Evolutionary conservation across 2,113 vertebrate genomes (phyloP).

Genomic region (Myiopsitta monachus): DNA sequence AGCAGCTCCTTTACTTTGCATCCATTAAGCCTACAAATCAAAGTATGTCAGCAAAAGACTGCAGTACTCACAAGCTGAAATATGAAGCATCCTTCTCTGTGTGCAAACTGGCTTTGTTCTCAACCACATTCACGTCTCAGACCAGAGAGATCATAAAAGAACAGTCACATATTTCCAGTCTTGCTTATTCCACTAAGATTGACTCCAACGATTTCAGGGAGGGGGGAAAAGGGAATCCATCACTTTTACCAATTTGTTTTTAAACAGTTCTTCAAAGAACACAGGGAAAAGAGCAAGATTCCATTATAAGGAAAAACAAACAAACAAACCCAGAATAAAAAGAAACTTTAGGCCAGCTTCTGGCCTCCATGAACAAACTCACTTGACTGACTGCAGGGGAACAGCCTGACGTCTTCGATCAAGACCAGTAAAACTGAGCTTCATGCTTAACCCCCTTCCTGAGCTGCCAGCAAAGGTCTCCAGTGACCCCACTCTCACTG

Average conservation of each 20-base stretch:
- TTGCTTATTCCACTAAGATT: background rate
- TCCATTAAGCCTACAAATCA: background rate
- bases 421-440: background rate
- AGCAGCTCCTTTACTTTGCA: background rate
- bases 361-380: background rate
- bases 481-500: background rate
- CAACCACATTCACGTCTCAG: background rate
- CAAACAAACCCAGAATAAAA: slow-evolving; percentile 7
- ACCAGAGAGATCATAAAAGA: background rate
- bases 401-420: background rate
- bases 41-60: background rate
- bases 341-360: background rate
- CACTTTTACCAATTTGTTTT: background rate
- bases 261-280: background rate
- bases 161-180: background rate
- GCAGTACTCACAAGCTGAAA: background rate
- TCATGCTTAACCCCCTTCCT: background rate
- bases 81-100: background rate
- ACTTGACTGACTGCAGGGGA: background rate
- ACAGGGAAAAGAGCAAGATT: background rate
- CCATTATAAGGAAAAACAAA: background rate
- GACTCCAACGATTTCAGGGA: background rate
- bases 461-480: background rate
- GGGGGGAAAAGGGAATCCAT: background rate
- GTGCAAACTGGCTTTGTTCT: background rate